Evolutionary conservation across 2,113 vertebrate genomes (phyloP), one percentile per base, ranked within the genome.

Genomic region (Glaucidium brasilianum): DNA sequence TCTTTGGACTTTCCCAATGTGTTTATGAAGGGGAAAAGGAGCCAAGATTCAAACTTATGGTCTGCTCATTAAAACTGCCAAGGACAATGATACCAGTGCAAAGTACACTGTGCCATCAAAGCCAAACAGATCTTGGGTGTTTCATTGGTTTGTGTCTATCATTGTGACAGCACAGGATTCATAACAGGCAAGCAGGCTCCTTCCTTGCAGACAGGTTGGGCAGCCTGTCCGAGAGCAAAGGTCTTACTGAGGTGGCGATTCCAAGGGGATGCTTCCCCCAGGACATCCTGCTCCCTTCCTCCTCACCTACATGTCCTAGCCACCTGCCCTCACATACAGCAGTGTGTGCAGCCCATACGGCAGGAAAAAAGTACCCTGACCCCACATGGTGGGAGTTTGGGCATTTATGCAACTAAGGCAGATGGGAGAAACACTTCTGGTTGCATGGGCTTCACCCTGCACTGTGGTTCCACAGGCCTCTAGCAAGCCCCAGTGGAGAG

Each of bases 381-480:
- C 29, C 69, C 74, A 49, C n/a, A 43, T 0, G 0, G 20, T 20
- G 11, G 47, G 23, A 89, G 15, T 15, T 32, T 27, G 14, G 13
- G 30, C 2, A 1, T n/a, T 76, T 34, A 47, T 13, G 20, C 27
- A 86, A 5, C 50, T 45, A 30, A 53, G 43, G 18, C 12, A 47
- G 37, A 45, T 64, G n/a, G 49, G 5, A 83, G 58, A 55, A 75
- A 50, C 19, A n/a, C 11, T 35, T 4, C 6, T 83, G 58, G 22
- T 20, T 50, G 10, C 2, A 1, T 23, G 30, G 66, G 26, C 12
- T 90, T 72, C 32, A 47, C 32, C 16, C 56, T 50, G 35, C 35
- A 6, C 25, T 20, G 18, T 11, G 30, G 39, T 7, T 62, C 62
- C 22, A 52, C 0, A 0, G 16, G 15, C 16, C n/a, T 58, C 4